phyloP scores from a whole-genome alignment of 2,113 vertebrate genomes.

The Numenius arquata region DNA sequence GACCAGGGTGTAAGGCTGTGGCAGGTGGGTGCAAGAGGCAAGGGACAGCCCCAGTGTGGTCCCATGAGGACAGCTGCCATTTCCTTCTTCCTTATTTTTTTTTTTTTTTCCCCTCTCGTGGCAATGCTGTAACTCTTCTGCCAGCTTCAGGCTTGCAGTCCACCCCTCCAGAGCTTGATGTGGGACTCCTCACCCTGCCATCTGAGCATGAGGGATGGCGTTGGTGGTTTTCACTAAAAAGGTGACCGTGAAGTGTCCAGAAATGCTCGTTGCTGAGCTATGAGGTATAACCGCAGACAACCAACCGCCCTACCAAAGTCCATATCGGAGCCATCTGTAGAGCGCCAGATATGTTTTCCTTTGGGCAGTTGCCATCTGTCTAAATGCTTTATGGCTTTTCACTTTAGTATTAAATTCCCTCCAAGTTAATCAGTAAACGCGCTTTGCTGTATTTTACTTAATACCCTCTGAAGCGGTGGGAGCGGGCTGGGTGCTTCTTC shows the following conservation, averaged over 20 bases:
- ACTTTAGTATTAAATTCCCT: background rate
- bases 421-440: constrained; percentile 20
- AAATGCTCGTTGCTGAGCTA: background rate
- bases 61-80: background rate
- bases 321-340: background rate
- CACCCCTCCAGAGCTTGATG: background rate
- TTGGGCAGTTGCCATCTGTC: background rate
- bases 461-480: background rate
- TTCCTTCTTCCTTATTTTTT: background rate
- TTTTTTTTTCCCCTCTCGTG: background rate
- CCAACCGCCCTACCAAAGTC: background rate
- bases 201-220: fast-evolving
- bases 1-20: background rate
- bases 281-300: background rate
- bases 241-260: background rate
- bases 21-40: background rate
- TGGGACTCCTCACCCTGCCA: background rate
- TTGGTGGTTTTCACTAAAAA: background rate
- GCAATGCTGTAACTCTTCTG: background rate
- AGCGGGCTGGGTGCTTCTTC: background rate
- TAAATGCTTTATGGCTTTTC: constrained; percentile 14
- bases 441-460: background rate
- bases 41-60: background rate
- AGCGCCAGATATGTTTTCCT: background rate
- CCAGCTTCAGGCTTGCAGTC: background rate